These are phyloP conservation scores for Notodonta dromedarius DNA, from an alignment of 2,888 invertebrate species.

Conservation along the genomic window DNA sequence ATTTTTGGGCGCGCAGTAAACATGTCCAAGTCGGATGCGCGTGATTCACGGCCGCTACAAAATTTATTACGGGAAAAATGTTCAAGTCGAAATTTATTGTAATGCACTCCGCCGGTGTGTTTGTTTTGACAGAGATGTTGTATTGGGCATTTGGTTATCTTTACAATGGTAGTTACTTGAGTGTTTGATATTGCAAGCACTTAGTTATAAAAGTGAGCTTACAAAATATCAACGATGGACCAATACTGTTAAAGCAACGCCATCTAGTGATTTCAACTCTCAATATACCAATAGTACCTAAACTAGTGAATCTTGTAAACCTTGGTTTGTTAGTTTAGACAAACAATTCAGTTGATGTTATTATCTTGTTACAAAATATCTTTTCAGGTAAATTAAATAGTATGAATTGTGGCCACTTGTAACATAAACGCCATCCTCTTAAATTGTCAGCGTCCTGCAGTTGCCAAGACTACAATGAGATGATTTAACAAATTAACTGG, in stretches of 20 bases:
- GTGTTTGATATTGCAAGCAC: not conserved
- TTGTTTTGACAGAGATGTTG: slow-evolving; percentile 31
- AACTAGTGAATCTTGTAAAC: too few species aligned
- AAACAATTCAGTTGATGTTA: not conserved
- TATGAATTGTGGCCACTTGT: not conserved
- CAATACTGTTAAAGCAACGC: not conserved
- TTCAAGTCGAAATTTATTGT: slow-evolving; percentile 33
- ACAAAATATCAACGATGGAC: too few species aligned
- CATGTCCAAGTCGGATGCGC: slow-evolving; percentile 10
- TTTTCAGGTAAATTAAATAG: slow-evolving; percentile 2
- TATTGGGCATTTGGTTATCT: slow-evolving; percentile 10
- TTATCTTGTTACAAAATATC: slow-evolving; percentile 8
- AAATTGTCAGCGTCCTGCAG: not conserved
- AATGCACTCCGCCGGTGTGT: slow-evolving; percentile 21
- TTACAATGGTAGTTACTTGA: not conserved
- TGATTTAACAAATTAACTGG: too few species aligned
- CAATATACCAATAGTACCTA: not conserved
- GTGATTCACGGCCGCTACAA: slow-evolving; percentile 24
- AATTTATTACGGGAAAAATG: slow-evolving; percentile 26
- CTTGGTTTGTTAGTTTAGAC: not conserved
- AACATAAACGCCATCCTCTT: not conserved
- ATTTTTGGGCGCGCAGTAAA: not conserved
- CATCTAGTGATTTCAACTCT: not conserved
- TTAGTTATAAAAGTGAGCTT: not conserved
- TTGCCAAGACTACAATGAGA: not conserved